These are phyloP conservation scores for Oceanites oceanicus DNA, from an alignment of 2,113 vertebrate species.

Conservation along the genomic window DNA sequence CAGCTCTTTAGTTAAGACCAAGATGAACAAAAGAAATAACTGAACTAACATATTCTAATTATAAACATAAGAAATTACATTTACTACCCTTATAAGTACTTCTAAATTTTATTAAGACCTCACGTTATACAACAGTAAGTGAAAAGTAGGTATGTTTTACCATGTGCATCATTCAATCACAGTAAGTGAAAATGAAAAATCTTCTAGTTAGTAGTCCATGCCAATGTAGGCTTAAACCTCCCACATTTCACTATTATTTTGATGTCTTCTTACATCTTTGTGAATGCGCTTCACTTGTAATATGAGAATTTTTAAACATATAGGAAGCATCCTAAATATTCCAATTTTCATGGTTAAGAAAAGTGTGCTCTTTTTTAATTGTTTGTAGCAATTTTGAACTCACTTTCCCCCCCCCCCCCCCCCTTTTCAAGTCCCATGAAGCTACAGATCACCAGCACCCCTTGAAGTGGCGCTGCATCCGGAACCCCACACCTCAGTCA, in stretches of 20 bases:
- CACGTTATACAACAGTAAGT: neutral
- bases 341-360: neutral
- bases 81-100: neutral
- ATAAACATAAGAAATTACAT: neutral
- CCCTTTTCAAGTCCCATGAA: neutral
- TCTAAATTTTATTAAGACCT: neutral
- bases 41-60: neutral
- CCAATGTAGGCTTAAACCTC: neutral
- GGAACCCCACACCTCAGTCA: neutral
- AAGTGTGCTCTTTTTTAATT: neutral
- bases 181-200: neutral
- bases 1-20: neutral
- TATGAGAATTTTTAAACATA: neutral
- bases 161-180: neutral
- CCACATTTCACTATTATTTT: neutral
- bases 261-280: neutral
- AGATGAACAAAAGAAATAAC: neutral
- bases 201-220: neutral
- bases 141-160: neutral
- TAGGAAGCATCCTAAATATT: neutral
- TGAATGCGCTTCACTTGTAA: neutral
- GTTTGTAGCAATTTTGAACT: neutral
- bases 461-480: slow-evolving; percentile 7
- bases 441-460: neutral
- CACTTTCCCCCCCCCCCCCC: no score